Evolutionary conservation across 2,888 invertebrate genomes (phyloP), one percentile per base, ranked within the genome.

Genomic region (Bedellia somnulentella): DNA sequence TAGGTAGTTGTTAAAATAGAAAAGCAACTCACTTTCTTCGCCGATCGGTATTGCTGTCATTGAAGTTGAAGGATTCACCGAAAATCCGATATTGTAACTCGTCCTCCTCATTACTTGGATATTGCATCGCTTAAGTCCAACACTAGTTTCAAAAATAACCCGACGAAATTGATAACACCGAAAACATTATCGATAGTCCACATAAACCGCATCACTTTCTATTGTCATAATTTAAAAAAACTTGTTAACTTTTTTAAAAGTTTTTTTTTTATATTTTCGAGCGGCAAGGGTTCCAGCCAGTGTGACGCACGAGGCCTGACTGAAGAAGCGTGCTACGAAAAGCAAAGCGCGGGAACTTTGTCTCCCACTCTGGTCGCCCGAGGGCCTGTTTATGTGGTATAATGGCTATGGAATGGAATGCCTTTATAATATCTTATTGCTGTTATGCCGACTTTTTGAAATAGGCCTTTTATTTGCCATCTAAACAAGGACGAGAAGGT

Each of bases 11-110:
- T n/a, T n/a, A n/a, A n/a, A n/a, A n/a, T 32, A 33, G 39, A 35
- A 44, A 38, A 33, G 41, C 35, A 40, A 71, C 73, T 73, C 39
- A 73, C 73, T 67, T 71, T 63, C 52, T 55, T 36, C 61, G 59
- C 35, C 58, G 55, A 41, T 54, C 45, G 42, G 52, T 42, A 32
- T 42, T 45, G 11, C 61, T 68, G 37, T 47, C 41, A 29, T 57
- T 50, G 41, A 70, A 57, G 42, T 62, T 63, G 59, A 63, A 75
- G 58, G 73, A 66, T 47, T 71, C 70, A 42, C 71, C 75, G 59
- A 75, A 75, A 61, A 75, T 75, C 70, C 66, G 66, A 60, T 73
- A 73, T 55, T 75, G 73, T 43, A 75, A 61, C 42, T 73, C 73
- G 48, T 73, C 75, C 38, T 71, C 66, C 34, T 68, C 73, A 59